Evolutionary conservation across 2,888 invertebrate species (phyloP), one percentile per base, ranked within the genome.

Genomic region (Didymodactylos carnosus): DNA sequence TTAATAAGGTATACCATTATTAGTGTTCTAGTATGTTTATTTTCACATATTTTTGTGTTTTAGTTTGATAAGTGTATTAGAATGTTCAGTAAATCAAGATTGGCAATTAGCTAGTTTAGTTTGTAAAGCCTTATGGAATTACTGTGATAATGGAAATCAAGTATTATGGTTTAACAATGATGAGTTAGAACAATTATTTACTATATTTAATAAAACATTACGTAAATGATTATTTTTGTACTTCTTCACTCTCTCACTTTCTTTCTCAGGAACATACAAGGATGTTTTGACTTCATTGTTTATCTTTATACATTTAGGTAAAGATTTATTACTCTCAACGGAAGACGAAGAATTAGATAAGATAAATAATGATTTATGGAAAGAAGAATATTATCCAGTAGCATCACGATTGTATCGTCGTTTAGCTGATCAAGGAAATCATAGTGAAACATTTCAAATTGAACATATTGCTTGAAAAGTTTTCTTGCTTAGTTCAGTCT

Each of bases 21-120:
- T 72, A n/a, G n/a, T n/a, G n/a, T n/a, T n/a, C n/a, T n/a, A 19
- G 43, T 19, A 27, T 10, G 6, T 10, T 40, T 27, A 23, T 41
- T 41, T 11, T 3, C 23, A 70, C 35, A 6, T 69, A 11, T 53
- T n/a, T 49, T 27, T 53, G 51, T 70, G 41, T 74, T 77, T 13
- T 79, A 86, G 86, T 77, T 78, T 86, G 75, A 83, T 87, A 11
- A 83, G 85, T 51, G 85, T 88, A 72, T 79, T 89, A 72, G 84
- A 85, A 62, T 86, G 86, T 73, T 85, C 86, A 77, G 86, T 87
- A 14, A 86, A 87, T 77, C 85, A 85, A 75, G 88, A 89, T 81
- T 89, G 89, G 89, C 85, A 87, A 76, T 80, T 91, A 75, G 87
- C 88, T 62, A 62, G 71, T 23, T 53, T 74, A 40, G 71, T 71